These are phyloP conservation scores for Thamnaconus septentrionalis DNA, from an alignment of 2,113 vertebrate genomes.

Conservation along the genomic window DNA sequence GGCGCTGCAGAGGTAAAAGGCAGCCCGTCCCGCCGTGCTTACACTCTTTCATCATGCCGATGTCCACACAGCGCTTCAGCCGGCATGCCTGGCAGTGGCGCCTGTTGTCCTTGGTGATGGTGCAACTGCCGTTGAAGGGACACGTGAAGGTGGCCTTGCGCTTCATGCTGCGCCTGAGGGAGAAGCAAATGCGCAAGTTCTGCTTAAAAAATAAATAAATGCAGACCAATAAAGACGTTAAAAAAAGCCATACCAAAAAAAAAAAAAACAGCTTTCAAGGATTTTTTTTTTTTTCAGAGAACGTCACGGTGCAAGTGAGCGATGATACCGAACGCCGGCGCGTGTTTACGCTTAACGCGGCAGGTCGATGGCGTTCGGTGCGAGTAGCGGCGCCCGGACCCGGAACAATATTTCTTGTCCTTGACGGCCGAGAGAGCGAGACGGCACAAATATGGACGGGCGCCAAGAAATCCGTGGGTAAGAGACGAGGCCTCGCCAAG, in stretches of 20 bases:
- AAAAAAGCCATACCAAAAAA: neutral
- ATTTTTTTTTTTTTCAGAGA: neutral
- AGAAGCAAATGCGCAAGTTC: neutral
- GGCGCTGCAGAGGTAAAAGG: too few relatives aligned
- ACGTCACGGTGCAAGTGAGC: too few relatives aligned
- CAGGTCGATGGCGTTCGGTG: too few relatives aligned
- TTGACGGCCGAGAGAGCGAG: conserved; percentile 20
- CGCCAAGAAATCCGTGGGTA: conserved; percentile 20
- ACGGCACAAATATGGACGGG: conserved; percentile 22
- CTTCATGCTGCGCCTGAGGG: conserved; percentile 93
- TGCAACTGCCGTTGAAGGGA: conserved; percentile 91
- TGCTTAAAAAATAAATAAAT: conserved; percentile 1
- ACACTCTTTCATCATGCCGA: conserved; percentile 99
- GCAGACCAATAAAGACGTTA: neutral
- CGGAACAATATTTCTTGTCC: conserved; percentile 27
- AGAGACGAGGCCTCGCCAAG: conserved; percentile 31
- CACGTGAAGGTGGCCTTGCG: conserved; percentile 92
- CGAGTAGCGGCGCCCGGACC: too few relatives aligned
- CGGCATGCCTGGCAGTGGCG: conserved; percentile 96
- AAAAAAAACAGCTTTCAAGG: neutral
- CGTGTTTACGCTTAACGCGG: too few relatives aligned
- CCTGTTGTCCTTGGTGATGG: conserved; percentile 98
- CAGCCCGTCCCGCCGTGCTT: conserved; percentile 71
- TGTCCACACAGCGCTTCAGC: conserved; percentile 94
- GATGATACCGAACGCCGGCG: too few relatives aligned